phyloP scores from a whole-genome alignment of 1,140 invertebrate genomes.

The Drosophila pruinosa region DNA sequence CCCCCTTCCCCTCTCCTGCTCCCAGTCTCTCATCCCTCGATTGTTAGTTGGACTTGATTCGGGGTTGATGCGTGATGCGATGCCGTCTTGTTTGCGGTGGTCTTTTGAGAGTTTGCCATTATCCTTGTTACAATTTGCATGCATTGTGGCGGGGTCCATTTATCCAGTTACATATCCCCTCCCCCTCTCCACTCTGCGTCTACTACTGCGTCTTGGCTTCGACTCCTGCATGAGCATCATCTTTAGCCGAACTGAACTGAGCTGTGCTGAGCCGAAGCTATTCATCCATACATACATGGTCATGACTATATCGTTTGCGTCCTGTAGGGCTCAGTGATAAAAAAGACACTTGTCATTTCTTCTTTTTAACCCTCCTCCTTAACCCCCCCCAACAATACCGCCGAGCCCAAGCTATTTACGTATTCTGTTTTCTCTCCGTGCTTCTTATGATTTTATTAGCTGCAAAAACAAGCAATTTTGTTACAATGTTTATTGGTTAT shows the following conservation, averaged over 20 bases:
- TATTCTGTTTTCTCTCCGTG: conserved; percentile 1
- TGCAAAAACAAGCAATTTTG: conserved; percentile 80
- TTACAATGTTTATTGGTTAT: conserved; percentile 81
- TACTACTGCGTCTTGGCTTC: too few species aligned
- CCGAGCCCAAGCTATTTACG: conserved; percentile 70
- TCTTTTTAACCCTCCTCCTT: conserved; percentile 4
- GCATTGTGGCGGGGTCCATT: conserved; percentile 63
- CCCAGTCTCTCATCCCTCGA: background rate
- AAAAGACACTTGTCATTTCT: conserved; percentile 74
- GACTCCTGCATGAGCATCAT: background rate
- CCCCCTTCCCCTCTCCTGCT: background rate
- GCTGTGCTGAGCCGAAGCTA: conserved; percentile 28
- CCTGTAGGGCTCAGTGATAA: conserved; percentile 57
- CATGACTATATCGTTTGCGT: conserved; percentile 32
- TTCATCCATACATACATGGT: conserved; percentile 63
- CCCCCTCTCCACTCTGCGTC: background rate
- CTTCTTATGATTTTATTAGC: conserved; percentile 81
- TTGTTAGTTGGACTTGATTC: background rate
- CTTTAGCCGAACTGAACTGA: too few species aligned
- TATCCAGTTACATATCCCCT: conserved; percentile 21
- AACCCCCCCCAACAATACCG: conserved; percentile 50
- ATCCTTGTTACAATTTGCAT: conserved; percentile 78
- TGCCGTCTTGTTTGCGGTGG: conserved; percentile 65
- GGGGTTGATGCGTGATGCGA: conserved; percentile 42
- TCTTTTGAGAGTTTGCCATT: conserved; percentile 75